These are phyloP conservation scores for Hippocampus comes DNA, from an alignment of 2,113 vertebrate species.

Conservation along the genomic window DNA sequence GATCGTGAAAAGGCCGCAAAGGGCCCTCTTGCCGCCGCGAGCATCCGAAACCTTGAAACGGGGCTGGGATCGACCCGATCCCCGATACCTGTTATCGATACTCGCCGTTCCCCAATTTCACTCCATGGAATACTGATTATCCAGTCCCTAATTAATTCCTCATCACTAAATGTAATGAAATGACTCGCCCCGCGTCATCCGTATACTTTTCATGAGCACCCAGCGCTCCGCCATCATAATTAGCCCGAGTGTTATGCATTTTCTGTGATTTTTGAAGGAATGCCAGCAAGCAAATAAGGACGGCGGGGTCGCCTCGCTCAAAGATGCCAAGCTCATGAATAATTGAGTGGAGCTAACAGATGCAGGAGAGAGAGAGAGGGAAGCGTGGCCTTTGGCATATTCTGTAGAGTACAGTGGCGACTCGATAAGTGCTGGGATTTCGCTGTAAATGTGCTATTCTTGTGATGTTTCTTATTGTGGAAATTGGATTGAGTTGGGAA, in stretches of 20 bases:
- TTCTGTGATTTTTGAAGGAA: constrained; percentile 57
- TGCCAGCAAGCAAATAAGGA: constrained; percentile 51
- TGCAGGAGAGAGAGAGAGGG: constrained; percentile 48
- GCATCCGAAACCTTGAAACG: no score
- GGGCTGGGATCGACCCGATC: no score
- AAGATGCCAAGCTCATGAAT: constrained; percentile 50
- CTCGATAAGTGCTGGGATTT: constrained; percentile 29
- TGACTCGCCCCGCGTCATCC: constrained; percentile 54
- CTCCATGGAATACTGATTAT: constrained; percentile 14
- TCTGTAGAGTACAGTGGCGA: constrained; percentile 22
- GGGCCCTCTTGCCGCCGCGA: no score
- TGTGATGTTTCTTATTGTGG: not conserved
- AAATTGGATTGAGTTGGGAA: not conserved
- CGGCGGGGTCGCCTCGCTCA: constrained; percentile 38
- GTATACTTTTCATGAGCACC: constrained; percentile 57
- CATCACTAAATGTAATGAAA: constrained; percentile 64
- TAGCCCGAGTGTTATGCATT: constrained; percentile 67
- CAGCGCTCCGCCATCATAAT: constrained; percentile 54
- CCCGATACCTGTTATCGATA: no score
- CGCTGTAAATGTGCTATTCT: not conserved
- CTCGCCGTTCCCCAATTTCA: no score
- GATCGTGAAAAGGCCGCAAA: no score
- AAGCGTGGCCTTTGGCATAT: constrained; percentile 47
- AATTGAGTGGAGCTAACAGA: constrained; percentile 65
- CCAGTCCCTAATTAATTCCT: constrained; percentile 61